Conservation (phyloP, 1,140 invertebrate species). For the Metopolophium dirhodum region DNA sequence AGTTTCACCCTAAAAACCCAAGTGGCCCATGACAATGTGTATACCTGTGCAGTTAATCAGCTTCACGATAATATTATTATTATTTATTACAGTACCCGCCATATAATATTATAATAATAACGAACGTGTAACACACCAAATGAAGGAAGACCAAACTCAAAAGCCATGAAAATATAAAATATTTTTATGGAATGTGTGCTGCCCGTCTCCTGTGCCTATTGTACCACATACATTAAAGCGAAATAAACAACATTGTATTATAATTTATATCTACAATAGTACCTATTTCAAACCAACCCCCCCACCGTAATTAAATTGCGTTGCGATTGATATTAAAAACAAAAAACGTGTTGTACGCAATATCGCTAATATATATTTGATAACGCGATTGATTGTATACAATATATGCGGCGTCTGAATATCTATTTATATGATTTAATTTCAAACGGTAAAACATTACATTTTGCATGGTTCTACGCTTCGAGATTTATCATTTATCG, state of each 20-base stretch:
- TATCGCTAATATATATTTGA: neutral
- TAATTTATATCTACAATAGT: neutral
- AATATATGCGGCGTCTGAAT: too few relatives aligned
- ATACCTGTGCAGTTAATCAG: neutral
- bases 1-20: conserved; percentile 2
- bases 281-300: neutral
- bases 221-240: neutral
- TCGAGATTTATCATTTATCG: too few relatives aligned
- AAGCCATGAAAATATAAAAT: neutral
- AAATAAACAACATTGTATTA: neutral
- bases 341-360: neutral
- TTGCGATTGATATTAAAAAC: too few relatives aligned
- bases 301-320: neutral
- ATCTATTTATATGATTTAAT: neutral
- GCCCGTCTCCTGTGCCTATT: neutral
- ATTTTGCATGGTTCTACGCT: neutral
- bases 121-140: neutral
- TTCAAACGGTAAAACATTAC: neutral
- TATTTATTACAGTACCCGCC: neutral
- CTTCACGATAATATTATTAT: neutral
- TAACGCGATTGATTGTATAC: neutral
- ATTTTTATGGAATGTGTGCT: neutral
- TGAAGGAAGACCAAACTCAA: neutral
- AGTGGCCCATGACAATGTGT: neutral
- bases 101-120: too few relatives aligned